A percentile compares a stretch with the other conserved stretches of the same genome.
Conservation (phyloP, 2,888 invertebrate genomes). For the Liopterus haemorrhoidalis region DNA sequence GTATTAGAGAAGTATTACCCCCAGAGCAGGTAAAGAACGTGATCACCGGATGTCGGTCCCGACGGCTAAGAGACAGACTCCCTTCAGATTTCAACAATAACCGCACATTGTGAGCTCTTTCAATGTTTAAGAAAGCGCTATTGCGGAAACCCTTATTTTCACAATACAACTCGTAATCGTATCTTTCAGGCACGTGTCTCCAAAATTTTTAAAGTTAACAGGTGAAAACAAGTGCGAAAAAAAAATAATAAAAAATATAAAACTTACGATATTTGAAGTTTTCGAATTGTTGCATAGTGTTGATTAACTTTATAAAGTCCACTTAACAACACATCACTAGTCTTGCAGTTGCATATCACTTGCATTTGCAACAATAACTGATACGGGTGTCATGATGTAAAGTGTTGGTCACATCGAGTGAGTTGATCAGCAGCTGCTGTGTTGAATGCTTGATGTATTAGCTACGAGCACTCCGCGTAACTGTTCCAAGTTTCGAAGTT, state of each 20-base stretch:
- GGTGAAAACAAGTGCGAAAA: constrained; percentile 1
- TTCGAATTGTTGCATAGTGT: not conserved
- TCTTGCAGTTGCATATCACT: constrained; percentile 12
- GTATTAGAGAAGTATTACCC: constrained; percentile 13
- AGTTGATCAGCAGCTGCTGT: not conserved
- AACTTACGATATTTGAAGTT: constrained; percentile 5
- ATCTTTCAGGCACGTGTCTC: constrained; percentile 11
- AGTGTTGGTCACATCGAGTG: not conserved
- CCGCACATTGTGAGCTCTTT: constrained; percentile 15
- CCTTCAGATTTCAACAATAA: constrained; percentile 27
- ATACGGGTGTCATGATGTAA: not conserved
- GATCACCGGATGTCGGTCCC: constrained; percentile 27
- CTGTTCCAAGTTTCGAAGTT: constrained; percentile 19
- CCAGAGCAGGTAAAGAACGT: not conserved
- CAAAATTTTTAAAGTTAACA: not conserved
- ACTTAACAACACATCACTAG: constrained; percentile 16
- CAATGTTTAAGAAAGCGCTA: not conserved
- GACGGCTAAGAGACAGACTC: constrained; percentile 25
- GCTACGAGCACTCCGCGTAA: not conserved
- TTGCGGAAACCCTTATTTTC: not conserved
- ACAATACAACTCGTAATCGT: too few relatives aligned
- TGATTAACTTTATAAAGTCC: constrained; percentile 11
- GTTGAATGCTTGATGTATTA: not conserved
- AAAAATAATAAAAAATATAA: constrained; percentile 4
- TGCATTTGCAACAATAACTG: constrained; percentile 10